Conservation (phyloP, 2,113 vertebrate species). For the Myotis brandtii region DNA sequence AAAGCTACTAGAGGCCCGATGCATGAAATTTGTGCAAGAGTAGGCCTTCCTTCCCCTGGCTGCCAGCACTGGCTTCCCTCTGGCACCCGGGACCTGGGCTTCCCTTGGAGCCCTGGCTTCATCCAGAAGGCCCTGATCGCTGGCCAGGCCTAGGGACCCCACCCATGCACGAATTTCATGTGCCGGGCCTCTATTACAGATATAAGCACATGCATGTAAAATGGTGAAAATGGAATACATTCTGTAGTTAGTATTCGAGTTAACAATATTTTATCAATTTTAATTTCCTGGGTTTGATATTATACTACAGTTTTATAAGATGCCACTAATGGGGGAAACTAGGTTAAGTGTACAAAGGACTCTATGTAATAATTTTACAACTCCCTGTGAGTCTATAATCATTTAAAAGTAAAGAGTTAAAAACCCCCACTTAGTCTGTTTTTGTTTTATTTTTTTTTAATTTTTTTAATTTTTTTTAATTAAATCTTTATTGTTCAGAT, state of each 20-base stretch:
- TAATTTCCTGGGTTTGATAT: constrained; percentile 37
- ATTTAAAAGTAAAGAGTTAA: background rate
- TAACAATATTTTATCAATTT: background rate
- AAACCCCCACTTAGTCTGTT: background rate
- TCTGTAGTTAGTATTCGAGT: background rate
- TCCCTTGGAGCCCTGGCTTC: no score
- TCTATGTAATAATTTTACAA: background rate
- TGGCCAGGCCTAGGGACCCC: no score
- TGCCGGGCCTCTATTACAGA: background rate
- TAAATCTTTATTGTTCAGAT: no score
- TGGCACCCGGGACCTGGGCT: no score
- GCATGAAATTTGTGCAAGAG: no score
- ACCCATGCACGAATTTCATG: no score
- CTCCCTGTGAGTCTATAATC: constrained; percentile 20
- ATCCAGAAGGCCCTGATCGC: no score
- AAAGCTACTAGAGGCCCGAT: background rate
- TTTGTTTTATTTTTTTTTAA: no score
- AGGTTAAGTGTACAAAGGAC: background rate
- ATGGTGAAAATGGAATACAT: background rate
- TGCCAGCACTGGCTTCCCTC: no score
- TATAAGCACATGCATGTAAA: background rate
- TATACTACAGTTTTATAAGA: background rate
- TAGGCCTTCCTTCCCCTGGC: no score
- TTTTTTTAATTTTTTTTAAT: no score
- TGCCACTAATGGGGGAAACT: background rate